These are phyloP conservation scores for Sebastes iracundus DNA, from an alignment of 2,797 vertebrate species.

Conservation along the genomic window DNA sequence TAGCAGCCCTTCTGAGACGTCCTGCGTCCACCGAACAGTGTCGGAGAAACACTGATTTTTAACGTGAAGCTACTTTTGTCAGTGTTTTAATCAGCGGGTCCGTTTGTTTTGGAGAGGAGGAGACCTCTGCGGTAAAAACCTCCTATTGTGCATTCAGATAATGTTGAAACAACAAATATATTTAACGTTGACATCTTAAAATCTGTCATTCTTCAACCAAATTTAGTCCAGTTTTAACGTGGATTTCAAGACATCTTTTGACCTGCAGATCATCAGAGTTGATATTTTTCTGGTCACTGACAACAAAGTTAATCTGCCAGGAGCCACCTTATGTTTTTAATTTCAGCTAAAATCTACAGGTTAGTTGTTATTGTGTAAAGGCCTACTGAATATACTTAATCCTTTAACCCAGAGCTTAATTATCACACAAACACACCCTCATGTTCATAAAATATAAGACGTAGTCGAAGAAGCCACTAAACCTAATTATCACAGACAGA, in stretches of 20 bases:
- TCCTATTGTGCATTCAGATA: no score
- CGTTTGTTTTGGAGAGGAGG: no score
- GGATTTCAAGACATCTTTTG: not conserved
- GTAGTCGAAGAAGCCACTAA: conserved; percentile 34
- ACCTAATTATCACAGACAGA: conserved; percentile 58
- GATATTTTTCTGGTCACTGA: not conserved
- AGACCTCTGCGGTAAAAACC: no score
- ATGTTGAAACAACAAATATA: not conserved
- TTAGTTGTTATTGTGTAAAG: not conserved
- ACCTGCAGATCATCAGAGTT: not conserved
- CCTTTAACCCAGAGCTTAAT: not conserved
- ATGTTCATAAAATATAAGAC: conserved; percentile 8
- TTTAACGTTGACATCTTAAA: rapidly evolving
- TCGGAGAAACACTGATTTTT: no score
- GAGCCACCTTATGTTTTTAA: not conserved
- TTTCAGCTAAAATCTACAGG: not conserved
- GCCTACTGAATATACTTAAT: not conserved
- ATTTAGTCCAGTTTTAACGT: not conserved
- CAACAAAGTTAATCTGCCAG: not conserved
- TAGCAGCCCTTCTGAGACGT: no score
- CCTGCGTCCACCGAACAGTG: rapidly evolving
- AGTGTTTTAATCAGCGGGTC: no score
- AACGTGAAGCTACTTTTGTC: no score
- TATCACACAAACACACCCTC: not conserved
- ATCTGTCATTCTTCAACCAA: not conserved